Evolutionary conservation across 2,888 invertebrate genomes (phyloP).

Genomic region (Andrena hattorfiana): DNA sequence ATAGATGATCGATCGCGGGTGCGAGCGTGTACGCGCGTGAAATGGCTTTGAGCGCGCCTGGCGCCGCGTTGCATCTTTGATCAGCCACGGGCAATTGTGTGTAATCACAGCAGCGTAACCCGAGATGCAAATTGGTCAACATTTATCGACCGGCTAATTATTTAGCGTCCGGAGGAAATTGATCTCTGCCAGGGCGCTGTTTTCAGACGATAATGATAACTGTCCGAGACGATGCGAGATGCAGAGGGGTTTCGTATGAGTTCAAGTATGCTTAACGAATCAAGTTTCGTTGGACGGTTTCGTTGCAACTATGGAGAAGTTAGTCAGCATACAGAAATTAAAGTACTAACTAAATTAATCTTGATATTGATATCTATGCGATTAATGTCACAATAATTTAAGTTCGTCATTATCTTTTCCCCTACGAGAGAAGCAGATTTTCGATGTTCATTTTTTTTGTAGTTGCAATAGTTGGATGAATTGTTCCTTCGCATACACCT

Average conservation of each 20-base stretch:
- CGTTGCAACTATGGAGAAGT: too few species aligned
- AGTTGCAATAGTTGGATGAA: too few species aligned
- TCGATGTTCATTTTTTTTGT: too few species aligned
- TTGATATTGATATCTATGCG: too few species aligned
- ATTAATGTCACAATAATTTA: too few species aligned
- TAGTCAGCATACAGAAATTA: too few species aligned
- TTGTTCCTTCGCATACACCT: too few species aligned
- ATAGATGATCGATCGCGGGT: constrained; percentile 24
- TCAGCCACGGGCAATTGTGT: constrained; percentile 42
- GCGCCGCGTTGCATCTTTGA: constrained; percentile 53
- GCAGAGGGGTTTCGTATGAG: background rate
- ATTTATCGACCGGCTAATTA: constrained; percentile 55
- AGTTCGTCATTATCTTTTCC: too few species aligned
- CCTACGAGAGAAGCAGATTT: too few species aligned
- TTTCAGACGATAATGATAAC: constrained; percentile 23
- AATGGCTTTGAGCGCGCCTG: constrained; percentile 35
- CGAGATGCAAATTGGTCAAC: constrained; percentile 58
- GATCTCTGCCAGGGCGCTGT: constrained; percentile 4
- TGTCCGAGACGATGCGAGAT: background rate
- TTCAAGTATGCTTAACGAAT: background rate
- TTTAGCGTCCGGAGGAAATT: constrained; percentile 46
- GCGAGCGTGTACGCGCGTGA: background rate
- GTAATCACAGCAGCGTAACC: constrained; percentile 57
- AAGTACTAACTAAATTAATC: too few species aligned
- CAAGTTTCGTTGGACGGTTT: too few species aligned